Base-by-base conservation (phyloP, 2,888 invertebrate species). In the Tetranychus piercei region DNA sequence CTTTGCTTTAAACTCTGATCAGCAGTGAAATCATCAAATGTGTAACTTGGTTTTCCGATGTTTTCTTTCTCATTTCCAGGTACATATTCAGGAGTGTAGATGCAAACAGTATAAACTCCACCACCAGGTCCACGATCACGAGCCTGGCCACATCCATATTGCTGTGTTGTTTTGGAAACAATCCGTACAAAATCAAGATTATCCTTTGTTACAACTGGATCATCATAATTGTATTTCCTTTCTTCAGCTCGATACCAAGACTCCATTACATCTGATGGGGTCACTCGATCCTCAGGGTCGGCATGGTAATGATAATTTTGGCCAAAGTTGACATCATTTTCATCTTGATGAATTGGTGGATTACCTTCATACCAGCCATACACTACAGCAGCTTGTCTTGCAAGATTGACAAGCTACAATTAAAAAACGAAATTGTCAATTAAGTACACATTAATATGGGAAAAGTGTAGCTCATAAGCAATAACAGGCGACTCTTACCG, bases 201-300 rank as follows among this genome's bases (percentile, higher is more conserved):
- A 2, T n/a, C 67, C 1, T 67, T 20, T n/a, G 22, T 67, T 67
- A 23, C 67, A n/a, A 67, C 20, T 22, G 69, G 69, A 69, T 69
- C 34, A 20, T 76, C 74, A 44, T 69, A 74, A 43, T 77, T 73
- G 6, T 67, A 73, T 22, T 72, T 55, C 76, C 55, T 73, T 76
- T 77, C 78, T 81, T 82, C 77, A 82, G 81, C 77, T 82, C 80
- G 64, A 78, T 77, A 69, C 69, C 69, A 69, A 23, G 34, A 20
- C 11, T 69, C 69, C 5, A 69, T 20, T 15, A 69, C 69, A 20
- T 69, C 69, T 23, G 20, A 20, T 20, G 69, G 69, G 20, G 67
- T 67, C 6, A 69, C 69, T 23, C 22, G 20, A 23, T 69, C 20
- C 20, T 69, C 69, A 69, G 69, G 22, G 23, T 69, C 34, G 20